Conservation (phyloP, 2,888 invertebrate species). For the Hypselothyrea guttata region DNA sequence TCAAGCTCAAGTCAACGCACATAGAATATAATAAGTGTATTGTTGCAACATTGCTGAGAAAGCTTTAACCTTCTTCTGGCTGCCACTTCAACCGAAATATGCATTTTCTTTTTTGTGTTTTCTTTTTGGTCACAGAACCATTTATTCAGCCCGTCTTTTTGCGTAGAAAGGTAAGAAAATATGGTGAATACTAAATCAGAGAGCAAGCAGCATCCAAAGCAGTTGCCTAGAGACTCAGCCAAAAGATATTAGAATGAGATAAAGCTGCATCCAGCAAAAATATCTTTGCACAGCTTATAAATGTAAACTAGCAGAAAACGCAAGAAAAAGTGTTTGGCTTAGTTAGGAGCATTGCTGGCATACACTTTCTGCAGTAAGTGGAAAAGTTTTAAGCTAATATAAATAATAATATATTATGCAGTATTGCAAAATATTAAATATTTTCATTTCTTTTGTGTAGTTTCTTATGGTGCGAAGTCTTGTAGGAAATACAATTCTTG, state of each 20-base stretch:
- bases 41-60: conserved; percentile 69
- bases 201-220: conserved; percentile 14
- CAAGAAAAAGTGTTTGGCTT: conserved; percentile 1
- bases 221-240: conserved; percentile 23
- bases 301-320: conserved; percentile 35
- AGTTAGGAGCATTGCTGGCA: conserved; percentile 6
- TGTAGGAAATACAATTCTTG: too few relatives aligned
- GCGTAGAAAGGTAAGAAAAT: conserved; percentile 66
- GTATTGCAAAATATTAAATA: neutral
- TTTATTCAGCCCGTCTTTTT: conserved; percentile 44
- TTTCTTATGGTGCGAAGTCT: too few relatives aligned
- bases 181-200: conserved; percentile 57
- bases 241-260: conserved; percentile 26
- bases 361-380: conserved; percentile 21
- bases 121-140: conserved; percentile 50
- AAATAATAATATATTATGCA: too few relatives aligned
- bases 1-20: conserved; percentile 52
- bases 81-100: conserved; percentile 19
- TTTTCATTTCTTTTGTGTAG: too few relatives aligned
- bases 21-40: conserved; percentile 68
- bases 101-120: conserved; percentile 40
- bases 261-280: conserved; percentile 31
- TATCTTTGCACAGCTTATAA: conserved; percentile 45
- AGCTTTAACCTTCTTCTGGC: neutral
- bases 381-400: neutral